Evolutionary conservation across 2,797 vertebrate genomes (phyloP).

Genomic region (Girardinus metallicus): DNA sequence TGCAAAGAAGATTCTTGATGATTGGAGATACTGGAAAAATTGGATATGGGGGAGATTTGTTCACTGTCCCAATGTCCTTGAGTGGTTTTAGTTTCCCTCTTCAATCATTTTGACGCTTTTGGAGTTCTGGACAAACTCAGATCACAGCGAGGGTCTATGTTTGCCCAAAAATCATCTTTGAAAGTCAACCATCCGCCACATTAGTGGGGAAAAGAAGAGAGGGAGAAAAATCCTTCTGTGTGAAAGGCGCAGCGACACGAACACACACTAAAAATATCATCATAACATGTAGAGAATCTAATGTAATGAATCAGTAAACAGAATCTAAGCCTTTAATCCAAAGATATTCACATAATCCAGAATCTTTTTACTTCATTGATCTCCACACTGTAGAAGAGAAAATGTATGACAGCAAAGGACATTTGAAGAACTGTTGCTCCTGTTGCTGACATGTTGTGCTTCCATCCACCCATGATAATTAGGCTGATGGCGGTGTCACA

Average conservation of each 20-base stretch:
- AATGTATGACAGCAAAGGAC: slow-evolving; percentile 63
- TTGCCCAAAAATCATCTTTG: slow-evolving; percentile 32
- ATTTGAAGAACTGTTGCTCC: slow-evolving; percentile 48
- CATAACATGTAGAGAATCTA: background rate
- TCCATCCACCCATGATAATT: slow-evolving; percentile 61
- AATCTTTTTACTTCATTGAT: background rate
- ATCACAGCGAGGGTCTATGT: slow-evolving; percentile 37
- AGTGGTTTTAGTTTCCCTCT: background rate
- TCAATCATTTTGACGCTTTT: slow-evolving; percentile 2
- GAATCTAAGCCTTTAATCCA: slow-evolving; percentile 3
- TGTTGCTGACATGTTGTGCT: slow-evolving; percentile 43
- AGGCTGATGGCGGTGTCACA: slow-evolving; percentile 64
- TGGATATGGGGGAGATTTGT: background rate
- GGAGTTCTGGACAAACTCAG: slow-evolving; percentile 14
- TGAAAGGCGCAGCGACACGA: background rate
- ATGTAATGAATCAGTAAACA: background rate
- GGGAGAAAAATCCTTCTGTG: slow-evolving; percentile 15
- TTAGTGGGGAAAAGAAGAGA: slow-evolving; percentile 7
- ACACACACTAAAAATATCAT: background rate
- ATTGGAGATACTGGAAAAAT: background rate
- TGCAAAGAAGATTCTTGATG: background rate
- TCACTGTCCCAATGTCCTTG: background rate
- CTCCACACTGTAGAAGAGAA: slow-evolving; percentile 1
- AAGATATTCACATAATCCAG: background rate
- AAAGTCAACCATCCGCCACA: slow-evolving; percentile 27